Percentiles rank a stretch among this genome's conserved stretches.
These are phyloP conservation scores for Saturnia pavonia DNA, from an alignment of 2,888 invertebrate species.

Conservation along the genomic window DNA sequence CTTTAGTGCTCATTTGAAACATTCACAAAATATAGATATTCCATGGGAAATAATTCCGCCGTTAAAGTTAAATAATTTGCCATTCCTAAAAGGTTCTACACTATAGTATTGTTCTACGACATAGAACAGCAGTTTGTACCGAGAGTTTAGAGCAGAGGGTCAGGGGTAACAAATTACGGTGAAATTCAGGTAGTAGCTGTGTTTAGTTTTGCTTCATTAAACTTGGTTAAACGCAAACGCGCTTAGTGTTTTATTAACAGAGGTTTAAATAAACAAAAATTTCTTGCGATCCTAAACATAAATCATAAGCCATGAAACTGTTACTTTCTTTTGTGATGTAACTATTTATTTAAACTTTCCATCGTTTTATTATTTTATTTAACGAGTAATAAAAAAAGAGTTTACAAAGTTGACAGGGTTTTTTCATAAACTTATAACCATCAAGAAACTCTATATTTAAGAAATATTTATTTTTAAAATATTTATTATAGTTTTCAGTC, in stretches of 20 bases:
- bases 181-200: slow-evolving; percentile 7
- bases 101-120: background rate
- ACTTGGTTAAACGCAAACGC: background rate
- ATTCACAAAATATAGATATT: background rate
- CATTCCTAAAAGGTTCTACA: slow-evolving; percentile 2
- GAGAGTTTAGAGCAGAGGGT: background rate
- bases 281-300: background rate
- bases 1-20: background rate
- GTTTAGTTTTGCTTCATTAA: slow-evolving; percentile 12
- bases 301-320: background rate
- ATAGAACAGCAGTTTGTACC: background rate
- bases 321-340: no score
- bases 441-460: no score
- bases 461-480: no score
- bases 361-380: no score
- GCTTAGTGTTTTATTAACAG: background rate
- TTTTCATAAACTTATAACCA: no score
- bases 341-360: no score
- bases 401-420: no score
- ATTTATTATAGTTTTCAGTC: no score
- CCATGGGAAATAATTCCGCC: background rate
- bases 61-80: background rate
- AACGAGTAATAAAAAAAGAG: no score
- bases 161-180: slow-evolving; percentile 9
- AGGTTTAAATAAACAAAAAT: background rate